Conservation (phyloP, 2,797 vertebrate species). For the Pelodytes ibericus region DNA sequence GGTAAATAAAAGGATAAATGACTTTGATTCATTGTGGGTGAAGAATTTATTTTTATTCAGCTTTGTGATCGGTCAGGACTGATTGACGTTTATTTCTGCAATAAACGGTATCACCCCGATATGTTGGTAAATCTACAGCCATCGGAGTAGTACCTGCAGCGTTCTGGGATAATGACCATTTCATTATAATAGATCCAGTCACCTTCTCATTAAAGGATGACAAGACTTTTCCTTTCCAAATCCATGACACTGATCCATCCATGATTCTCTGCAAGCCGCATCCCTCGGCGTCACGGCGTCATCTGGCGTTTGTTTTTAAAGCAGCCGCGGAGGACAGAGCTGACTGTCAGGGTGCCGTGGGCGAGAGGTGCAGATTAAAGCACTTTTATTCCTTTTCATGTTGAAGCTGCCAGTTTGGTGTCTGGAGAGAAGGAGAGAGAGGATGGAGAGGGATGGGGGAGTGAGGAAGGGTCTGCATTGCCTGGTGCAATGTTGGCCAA, state of each 20-base stretch:
- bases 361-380: constrained; percentile 90
- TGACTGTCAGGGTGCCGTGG: constrained; percentile 85
- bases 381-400: constrained; percentile 92
- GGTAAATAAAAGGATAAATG: too few relatives aligned
- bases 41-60: too few relatives aligned
- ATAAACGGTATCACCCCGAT: too few relatives aligned
- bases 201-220: constrained; percentile 45
- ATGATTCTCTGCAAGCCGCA: constrained; percentile 40
- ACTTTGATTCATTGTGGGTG: too few relatives aligned
- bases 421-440: constrained; percentile 64
- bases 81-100: too few relatives aligned
- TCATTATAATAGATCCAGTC: constrained; percentile 30
- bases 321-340: constrained; percentile 51
- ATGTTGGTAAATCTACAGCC: too few relatives aligned
- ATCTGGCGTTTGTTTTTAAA: constrained; percentile 56
- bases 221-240: constrained; percentile 33
- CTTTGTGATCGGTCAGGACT: too few relatives aligned
- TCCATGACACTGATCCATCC: constrained; percentile 42
- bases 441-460: constrained; percentile 10
- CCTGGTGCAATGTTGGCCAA: too few relatives aligned
- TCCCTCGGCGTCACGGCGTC: constrained; percentile 52
- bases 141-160: too few relatives aligned
- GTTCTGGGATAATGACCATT: too few relatives aligned
- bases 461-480: constrained; percentile 34
- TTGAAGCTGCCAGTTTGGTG: constrained; percentile 83